Conservation (phyloP, 2,113 vertebrate genomes). For the Zosterops lateralis region DNA sequence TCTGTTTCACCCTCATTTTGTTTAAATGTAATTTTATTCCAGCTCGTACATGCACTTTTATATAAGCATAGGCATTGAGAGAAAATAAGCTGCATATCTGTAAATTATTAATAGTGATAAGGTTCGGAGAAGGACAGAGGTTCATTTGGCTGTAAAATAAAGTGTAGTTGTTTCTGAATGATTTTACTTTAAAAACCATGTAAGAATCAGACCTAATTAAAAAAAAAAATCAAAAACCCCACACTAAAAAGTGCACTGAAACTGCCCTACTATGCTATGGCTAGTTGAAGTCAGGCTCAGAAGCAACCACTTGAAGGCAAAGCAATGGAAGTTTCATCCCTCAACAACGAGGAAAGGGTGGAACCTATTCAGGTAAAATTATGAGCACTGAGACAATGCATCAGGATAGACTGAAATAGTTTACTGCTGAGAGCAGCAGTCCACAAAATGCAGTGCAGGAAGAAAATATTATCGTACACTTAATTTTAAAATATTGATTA, state of each 20-base stretch:
- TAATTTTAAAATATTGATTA: neutral
- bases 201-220: neutral
- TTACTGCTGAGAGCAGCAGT: neutral
- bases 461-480: neutral
- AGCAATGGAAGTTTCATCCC: neutral
- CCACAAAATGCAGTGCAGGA: neutral
- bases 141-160: neutral
- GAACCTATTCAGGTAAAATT: neutral
- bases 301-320: neutral
- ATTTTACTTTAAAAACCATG: neutral
- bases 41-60: neutral
- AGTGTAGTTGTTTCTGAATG: neutral
- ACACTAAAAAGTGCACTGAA: neutral
- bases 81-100: neutral
- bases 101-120: neutral
- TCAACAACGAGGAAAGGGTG: neutral
- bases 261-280: neutral
- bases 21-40: neutral
- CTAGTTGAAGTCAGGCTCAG: neutral
- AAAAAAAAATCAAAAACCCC: accelerated
- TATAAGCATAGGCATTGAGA: neutral
- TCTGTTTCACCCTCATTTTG: neutral
- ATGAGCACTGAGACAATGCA: neutral
- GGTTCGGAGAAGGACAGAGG: neutral
- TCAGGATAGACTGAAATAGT: neutral